A percentile compares a stretch with the other conserved stretches of the same genome.
Evolutionary conservation across 2,888 invertebrate genomes (phyloP).

Genomic region (Bombylius major): DNA sequence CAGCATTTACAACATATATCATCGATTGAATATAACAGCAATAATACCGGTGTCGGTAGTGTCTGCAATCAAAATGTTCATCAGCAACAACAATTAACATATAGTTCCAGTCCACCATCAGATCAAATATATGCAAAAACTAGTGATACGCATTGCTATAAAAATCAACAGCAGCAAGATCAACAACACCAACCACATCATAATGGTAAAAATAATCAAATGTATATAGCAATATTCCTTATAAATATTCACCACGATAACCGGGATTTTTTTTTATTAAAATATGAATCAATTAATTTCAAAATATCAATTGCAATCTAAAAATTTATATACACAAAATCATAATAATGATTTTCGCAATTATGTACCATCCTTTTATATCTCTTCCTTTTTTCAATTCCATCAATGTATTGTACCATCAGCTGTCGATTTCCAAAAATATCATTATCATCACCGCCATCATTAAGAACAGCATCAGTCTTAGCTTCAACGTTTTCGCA

Average conservation of each 20-base stretch:
- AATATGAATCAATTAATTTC: slow-evolving; percentile 21
- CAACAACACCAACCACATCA: slow-evolving; percentile 19
- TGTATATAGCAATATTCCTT: slow-evolving; percentile 32
- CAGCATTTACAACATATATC: slow-evolving; percentile 8
- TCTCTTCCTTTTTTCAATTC: slow-evolving; percentile 12
- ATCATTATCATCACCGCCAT: slow-evolving; percentile 20
- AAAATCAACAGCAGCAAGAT: slow-evolving; percentile 17
- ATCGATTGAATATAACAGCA: slow-evolving; percentile 13
- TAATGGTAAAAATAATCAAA: slow-evolving; percentile 37
- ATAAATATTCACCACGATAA: slow-evolving; percentile 13
- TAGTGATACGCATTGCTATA: slow-evolving; percentile 15
- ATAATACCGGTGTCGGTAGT: slow-evolving; percentile 8
- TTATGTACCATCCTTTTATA: neutral
- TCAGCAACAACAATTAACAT: slow-evolving; percentile 17
- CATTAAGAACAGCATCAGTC: slow-evolving; percentile 21
- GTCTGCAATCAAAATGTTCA: slow-evolving; percentile 13
- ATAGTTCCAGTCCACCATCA: slow-evolving; percentile 22
- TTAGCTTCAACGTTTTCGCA: slow-evolving; percentile 26
- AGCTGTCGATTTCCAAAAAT: slow-evolving; percentile 12
- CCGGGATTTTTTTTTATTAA: neutral
- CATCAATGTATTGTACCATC: slow-evolving; percentile 2
- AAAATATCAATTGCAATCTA: slow-evolving; percentile 7
- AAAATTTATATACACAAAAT: slow-evolving; percentile 1
- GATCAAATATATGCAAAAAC: slow-evolving; percentile 22
- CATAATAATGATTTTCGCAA: slow-evolving; percentile 16